A percentile compares a stretch with the other conserved stretches of the same genome.
These are phyloP conservation scores for Thunnus thynnus DNA, from an alignment of 2,113 vertebrate species.

Conservation along the genomic window DNA sequence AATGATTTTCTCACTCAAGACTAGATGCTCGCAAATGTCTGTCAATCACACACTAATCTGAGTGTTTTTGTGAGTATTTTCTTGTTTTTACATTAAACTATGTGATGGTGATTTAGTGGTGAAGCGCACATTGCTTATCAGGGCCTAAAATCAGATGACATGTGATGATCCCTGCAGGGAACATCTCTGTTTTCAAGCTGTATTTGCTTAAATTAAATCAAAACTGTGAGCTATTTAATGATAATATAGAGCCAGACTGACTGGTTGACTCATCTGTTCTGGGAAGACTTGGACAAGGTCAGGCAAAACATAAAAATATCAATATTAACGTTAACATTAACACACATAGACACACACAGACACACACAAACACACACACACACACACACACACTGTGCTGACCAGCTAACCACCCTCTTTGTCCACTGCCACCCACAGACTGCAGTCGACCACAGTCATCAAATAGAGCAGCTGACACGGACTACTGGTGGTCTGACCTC, in stretches of 20 bases:
- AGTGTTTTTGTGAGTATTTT: background rate
- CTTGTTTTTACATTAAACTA: background rate
- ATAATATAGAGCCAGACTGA: background rate
- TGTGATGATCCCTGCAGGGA: background rate
- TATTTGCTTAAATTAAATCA: background rate
- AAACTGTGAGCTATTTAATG: background rate
- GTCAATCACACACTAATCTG: background rate
- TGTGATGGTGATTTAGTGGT: background rate
- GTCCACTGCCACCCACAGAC: constrained; percentile 14
- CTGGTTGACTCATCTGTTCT: background rate
- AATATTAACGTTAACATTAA: background rate
- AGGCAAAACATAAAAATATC: background rate
- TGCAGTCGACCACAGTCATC: constrained; percentile 22
- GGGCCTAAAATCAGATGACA: background rate
- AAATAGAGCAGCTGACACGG: constrained; percentile 18
- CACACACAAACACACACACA: background rate
- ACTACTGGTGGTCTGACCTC: constrained; percentile 24
- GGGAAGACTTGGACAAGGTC: background rate
- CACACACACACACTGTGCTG: constrained; percentile 1
- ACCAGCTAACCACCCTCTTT: constrained; percentile 7
- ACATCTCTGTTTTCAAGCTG: background rate
- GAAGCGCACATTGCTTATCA: background rate
- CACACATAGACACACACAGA: background rate
- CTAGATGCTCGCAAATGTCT: background rate
- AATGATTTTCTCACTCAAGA: constrained; percentile 2